Base-by-base conservation (phyloP, 2,888 invertebrate genomes). In the Nematopogon swammerdamellus region DNA sequence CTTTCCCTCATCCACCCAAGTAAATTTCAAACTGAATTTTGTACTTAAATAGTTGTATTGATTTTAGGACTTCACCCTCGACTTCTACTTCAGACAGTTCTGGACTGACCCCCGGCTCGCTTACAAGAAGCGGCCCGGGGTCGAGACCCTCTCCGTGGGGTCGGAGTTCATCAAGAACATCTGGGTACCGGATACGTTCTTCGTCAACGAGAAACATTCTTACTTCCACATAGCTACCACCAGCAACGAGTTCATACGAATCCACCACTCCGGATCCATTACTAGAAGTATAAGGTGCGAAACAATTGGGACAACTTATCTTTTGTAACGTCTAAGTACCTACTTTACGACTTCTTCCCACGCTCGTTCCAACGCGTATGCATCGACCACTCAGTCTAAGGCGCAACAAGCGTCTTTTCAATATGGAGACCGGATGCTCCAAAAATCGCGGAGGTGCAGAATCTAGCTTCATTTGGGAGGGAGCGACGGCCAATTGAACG, bases 181-280 rank as follows among this genome's bases (percentile, higher is more conserved):
- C 70, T 99, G 99, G 99, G 97, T 98, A 63, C 98, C 98, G 59
- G 98, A 99, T 77, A 99, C 98, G 56, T 99, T 99, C 83, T 98
- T 99, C 80, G 97, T 98, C 64, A 99, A 99, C 80, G 99, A 99
- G 81, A 99, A 99, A 82, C 95, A 97, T 82, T 96, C 98, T 61
- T 98, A 97, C 83, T 97, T 99, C 81, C 99, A 99, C 81, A 93
- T 95, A 77, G 97, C 98, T 60, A 99, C 99, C 63, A 98, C 98
- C 65, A 96, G 96, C 82, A 99, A 99, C 84, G 98, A 97, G 82
- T 97, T 97, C 82, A 92, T 97, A 74, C 88, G 97, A 61, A 95
- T 97, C 72, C 92, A 93, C 80, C 90, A 95, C 75, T 91, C 92
- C 63, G 97, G 95, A 70, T 92, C 93, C 75, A 93, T 95, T 68